Conservation (phyloP, 2,797 vertebrate species). For the Pseudochirops corinnae region DNA sequence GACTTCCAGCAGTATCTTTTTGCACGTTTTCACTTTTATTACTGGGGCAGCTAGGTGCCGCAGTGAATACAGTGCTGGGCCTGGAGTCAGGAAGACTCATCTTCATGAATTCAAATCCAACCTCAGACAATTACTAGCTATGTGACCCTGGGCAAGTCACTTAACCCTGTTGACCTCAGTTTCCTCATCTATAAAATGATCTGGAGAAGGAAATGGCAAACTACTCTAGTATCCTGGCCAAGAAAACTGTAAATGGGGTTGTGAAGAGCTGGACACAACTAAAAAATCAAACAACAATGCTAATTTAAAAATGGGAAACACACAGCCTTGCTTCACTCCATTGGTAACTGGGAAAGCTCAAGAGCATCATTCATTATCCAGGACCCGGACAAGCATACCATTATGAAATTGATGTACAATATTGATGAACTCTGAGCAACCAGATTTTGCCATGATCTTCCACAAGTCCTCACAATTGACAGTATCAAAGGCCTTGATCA, state of each 20-base stretch:
- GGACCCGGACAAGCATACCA: not conserved
- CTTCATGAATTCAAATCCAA: not conserved
- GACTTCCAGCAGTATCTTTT: slow-evolving; percentile 29
- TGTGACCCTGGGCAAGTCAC: not conserved
- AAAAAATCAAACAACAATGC: not conserved
- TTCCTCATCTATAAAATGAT: not conserved
- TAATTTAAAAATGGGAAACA: not conserved
- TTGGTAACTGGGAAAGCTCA: not conserved
- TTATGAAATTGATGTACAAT: not conserved
- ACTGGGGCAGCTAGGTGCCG: not conserved
- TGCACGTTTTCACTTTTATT: slow-evolving; percentile 33
- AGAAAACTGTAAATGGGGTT: not conserved
- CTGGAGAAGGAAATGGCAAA: not conserved
- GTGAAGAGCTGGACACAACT: not conserved
- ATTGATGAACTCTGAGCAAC: not conserved
- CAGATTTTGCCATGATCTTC: not conserved
- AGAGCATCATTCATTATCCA: not conserved
- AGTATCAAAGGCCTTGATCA: not conserved
- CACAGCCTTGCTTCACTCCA: not conserved
- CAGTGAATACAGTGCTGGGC: not conserved
- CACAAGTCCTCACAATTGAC: not conserved
- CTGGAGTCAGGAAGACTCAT: not conserved
- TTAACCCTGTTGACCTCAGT: not conserved
- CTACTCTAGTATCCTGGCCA: not conserved
- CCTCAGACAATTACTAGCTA: not conserved